Percentiles rank a stretch among this genome's conserved stretches.
Evolutionary conservation across 1,140 invertebrate species (phyloP).

Genomic region (Onthophagus taurus): DNA sequence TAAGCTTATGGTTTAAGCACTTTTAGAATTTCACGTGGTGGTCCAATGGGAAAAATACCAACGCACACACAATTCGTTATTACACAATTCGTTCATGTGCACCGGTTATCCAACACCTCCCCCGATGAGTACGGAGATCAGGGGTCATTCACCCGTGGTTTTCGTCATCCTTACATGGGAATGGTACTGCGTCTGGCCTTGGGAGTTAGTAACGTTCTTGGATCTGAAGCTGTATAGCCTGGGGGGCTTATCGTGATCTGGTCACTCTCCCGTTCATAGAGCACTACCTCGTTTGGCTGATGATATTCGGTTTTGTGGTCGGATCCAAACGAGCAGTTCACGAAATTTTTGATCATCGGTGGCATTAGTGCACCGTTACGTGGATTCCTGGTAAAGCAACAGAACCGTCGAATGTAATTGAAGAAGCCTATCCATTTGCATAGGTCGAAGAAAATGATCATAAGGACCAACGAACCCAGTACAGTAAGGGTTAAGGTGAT

Average conservation of each 20-base stretch:
- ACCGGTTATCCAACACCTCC: too few species aligned
- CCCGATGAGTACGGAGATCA: too few species aligned
- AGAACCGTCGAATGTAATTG: background rate
- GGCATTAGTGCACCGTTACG: background rate
- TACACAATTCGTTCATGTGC: too few species aligned
- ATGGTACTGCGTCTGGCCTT: constrained; percentile 4
- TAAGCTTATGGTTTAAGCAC: too few species aligned
- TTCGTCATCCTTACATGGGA: background rate
- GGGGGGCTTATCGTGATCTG: background rate
- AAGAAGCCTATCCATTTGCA: background rate
- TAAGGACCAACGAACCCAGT: background rate
- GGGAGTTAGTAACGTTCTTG: background rate
- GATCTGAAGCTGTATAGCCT: too few species aligned
- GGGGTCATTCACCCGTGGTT: too few species aligned
- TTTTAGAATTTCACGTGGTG: too few species aligned
- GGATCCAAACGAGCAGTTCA: background rate
- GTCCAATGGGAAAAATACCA: too few species aligned
- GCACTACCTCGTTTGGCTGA: background rate
- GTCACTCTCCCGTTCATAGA: background rate
- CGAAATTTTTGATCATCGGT: background rate
- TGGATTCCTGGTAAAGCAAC: background rate
- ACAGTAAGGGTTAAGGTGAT: background rate
- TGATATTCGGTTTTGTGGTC: background rate
- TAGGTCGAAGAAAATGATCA: constrained; percentile 2
- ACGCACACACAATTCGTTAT: too few species aligned